Evolutionary conservation across 2,113 vertebrate species (phyloP).

Genomic region (Callipepla californica): DNA sequence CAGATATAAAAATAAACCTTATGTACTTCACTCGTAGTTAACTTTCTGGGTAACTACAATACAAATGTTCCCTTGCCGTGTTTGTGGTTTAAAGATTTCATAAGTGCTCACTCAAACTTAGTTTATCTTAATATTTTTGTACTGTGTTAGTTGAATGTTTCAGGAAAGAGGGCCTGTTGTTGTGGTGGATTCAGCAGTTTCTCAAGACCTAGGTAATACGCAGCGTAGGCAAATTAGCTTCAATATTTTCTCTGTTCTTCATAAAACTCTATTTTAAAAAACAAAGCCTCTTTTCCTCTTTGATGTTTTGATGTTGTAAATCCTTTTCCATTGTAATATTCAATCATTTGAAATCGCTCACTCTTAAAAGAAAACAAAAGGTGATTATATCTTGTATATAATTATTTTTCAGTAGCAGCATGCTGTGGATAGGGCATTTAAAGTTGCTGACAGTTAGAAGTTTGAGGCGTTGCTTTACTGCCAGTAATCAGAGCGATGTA

Average conservation of each 20-base stretch:
- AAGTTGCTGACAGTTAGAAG: slow-evolving; percentile 44
- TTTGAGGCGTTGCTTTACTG: not conserved
- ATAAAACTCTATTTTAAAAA: not conserved
- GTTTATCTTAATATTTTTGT: slow-evolving; percentile 40
- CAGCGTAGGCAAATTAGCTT: not conserved
- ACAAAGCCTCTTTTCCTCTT: not conserved
- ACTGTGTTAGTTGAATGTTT: not conserved
- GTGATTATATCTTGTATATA: slow-evolving; percentile 14
- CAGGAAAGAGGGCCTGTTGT: not conserved
- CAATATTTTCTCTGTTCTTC: not conserved
- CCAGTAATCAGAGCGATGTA: not conserved
- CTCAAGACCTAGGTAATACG: not conserved
- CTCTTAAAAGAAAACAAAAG: slow-evolving; percentile 27
- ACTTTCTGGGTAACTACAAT: slow-evolving; percentile 57
- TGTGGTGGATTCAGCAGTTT: slow-evolving; percentile 21
- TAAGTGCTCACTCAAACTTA: not conserved
- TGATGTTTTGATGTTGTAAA: slow-evolving; percentile 54
- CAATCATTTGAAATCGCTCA: slow-evolving; percentile 11
- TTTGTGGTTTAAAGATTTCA: slow-evolving; percentile 26
- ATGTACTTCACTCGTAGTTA: slow-evolving; percentile 40
- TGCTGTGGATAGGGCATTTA: not conserved
- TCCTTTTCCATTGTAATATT: slow-evolving; percentile 35
- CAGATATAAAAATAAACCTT: slow-evolving; percentile 45
- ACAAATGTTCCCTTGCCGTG: slow-evolving; percentile 37
- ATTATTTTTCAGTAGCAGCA: slow-evolving; percentile 6